Base-by-base conservation (phyloP, 2,113 vertebrate species). In the Dendrocopos noguchii region DNA sequence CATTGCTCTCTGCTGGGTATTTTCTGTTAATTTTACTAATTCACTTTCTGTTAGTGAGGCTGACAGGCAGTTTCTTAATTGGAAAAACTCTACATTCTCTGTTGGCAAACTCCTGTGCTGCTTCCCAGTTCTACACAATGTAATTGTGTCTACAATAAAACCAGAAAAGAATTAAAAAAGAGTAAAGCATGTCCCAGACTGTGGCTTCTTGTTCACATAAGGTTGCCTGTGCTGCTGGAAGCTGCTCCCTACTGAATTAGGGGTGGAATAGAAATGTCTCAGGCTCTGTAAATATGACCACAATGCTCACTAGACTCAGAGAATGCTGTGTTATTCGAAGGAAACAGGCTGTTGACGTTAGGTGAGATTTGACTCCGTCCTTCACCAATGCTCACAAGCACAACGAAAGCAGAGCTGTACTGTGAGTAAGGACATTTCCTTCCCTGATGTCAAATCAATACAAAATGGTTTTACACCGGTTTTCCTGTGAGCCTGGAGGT, bases 401-500 rank as follows among this genome's bases (percentile, higher is more conserved):
- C 28, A 42, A 85, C 36, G 63, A 50, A 71, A 82, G 72, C 33
- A 75, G 46, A 84, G 50, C 67, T 0, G 0, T 15, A 68, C 87
- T 61, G 87, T 75, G 39, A 60, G 29, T 66, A 53, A 94, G 71
- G 74, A 79, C 70, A 57, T 91, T 91, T 88, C 88, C 78, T 93
- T 87, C 88, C 78, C 50, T 91, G 33, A 79, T 88, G 66, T 68
- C 61, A 77, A 44, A 84, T 94, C 64, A 56, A 77, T 88, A 66
- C 44, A 83, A 87, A 94, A 91, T 82, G 36, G 24, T 50, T 92
- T 95, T 90, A 82, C 63, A 47, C 31, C 72, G 63, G 16, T 78
- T 84, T 95, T 94, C 87, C 87, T 85, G 67, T 77, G 44, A 21
- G 52, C 67, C 80, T 68, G 74, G 44, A 80, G 75, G 66, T 44